Evolutionary conservation across 1,140 invertebrate genomes (phyloP).

Genomic region (Brachystomella parvula): DNA sequence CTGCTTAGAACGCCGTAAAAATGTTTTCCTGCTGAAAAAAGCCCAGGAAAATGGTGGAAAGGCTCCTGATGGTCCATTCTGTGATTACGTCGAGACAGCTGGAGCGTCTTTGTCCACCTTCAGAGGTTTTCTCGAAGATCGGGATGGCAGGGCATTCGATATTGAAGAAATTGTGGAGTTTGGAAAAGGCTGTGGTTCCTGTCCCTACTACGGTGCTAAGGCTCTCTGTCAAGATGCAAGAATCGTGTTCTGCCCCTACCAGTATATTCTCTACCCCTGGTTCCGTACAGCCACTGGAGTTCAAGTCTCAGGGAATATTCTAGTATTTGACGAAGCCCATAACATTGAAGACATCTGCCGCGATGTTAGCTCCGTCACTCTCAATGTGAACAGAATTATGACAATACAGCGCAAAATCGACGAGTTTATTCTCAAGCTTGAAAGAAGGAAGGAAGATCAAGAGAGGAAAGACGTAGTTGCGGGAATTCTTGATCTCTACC

Average conservation of each 20-base stretch:
- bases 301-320: slow-evolving; percentile 46
- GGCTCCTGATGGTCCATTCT: no score
- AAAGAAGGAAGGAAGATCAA: no score
- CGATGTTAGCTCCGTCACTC: slow-evolving; percentile 42
- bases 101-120: neutral
- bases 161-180: slow-evolving; percentile 15
- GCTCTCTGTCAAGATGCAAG: slow-evolving; percentile 46
- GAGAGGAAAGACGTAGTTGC: no score
- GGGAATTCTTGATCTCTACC: no score
- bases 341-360: slow-evolving; percentile 54
- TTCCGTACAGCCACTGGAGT: slow-evolving; percentile 45
- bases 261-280: slow-evolving; percentile 50
- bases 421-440: no score
- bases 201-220: slow-evolving; percentile 44
- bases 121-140: neutral
- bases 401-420: no score
- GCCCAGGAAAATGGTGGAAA: no score
- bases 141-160: neutral
- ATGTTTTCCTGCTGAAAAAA: no score
- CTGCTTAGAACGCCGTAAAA: no score
- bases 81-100: neutral
- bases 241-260: slow-evolving; percentile 55
- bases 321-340: slow-evolving; percentile 56
- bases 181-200: neutral
- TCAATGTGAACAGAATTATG: slow-evolving; percentile 6